A percentile compares a stretch with the other conserved stretches of the same genome.
Evolutionary conservation across 1,140 invertebrate genomes (phyloP).

Genomic region (Phortica variegata): DNA sequence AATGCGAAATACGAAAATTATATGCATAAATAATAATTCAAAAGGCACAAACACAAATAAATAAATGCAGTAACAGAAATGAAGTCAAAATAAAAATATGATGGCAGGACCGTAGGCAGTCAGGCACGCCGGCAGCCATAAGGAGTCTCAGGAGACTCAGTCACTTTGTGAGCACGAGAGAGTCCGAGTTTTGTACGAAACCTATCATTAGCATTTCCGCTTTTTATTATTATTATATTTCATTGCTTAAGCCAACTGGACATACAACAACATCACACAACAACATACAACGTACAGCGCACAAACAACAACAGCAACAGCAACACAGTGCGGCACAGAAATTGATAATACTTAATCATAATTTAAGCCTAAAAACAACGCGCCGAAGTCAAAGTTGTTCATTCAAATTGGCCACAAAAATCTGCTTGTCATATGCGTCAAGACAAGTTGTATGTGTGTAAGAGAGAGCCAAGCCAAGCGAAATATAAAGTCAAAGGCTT

Average conservation of each 20-base stretch:
- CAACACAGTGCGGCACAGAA: conserved; percentile 24
- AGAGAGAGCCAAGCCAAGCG: conserved; percentile 16
- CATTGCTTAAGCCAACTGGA: conserved; percentile 11
- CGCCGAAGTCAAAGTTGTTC: conserved; percentile 3
- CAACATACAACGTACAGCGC: neutral
- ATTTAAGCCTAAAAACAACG: conserved; percentile 35
- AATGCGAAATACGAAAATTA: conserved; percentile 44
- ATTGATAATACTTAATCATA: conserved; percentile 56
- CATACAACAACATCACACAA: neutral
- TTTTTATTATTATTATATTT: conserved; percentile 50
- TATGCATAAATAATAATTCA: conserved; percentile 56
- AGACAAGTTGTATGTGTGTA: conserved; percentile 25
- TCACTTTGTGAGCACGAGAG: too few species aligned
- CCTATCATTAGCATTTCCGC: conserved; percentile 56
- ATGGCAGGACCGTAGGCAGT: too few species aligned
- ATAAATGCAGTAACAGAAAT: conserved; percentile 41
- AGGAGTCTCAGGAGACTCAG: too few species aligned
- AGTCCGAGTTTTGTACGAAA: conserved; percentile 26
- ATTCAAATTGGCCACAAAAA: conserved; percentile 34
- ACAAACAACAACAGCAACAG: neutral
- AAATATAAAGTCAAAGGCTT: conserved; percentile 24
- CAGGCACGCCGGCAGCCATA: too few species aligned
- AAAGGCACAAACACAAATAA: conserved; percentile 1
- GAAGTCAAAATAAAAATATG: conserved; percentile 27
- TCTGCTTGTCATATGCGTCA: conserved; percentile 40